Conservation (phyloP, 2,888 invertebrate species). For the Crioceris asparagi region DNA sequence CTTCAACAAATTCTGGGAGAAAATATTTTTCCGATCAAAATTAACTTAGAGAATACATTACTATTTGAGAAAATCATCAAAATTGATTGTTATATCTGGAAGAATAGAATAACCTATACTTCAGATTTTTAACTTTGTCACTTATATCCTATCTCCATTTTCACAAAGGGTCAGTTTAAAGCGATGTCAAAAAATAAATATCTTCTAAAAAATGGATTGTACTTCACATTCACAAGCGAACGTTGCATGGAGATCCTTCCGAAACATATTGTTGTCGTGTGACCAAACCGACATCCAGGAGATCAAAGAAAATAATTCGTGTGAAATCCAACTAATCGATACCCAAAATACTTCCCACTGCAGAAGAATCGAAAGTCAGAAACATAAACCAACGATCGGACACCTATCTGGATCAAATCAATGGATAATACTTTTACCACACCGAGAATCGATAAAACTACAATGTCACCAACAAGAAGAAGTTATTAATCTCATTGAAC, state of each 20-base stretch:
- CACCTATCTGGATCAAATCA: neutral
- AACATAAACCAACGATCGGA: neutral
- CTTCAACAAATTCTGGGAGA: neutral
- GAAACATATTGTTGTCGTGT: neutral
- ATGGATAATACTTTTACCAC: neutral
- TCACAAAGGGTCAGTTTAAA: neutral
- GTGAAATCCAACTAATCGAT: too few species aligned
- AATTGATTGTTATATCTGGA: neutral
- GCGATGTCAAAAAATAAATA: neutral
- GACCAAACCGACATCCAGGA: neutral
- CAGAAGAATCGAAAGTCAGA: neutral
- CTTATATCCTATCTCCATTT: neutral
- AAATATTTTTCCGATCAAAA: neutral
- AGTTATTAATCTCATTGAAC: too few species aligned
- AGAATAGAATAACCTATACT: neutral
- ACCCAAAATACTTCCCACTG: neutral
- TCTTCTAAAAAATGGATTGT: conserved; percentile 1
- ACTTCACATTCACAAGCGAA: neutral
- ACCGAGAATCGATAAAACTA: neutral
- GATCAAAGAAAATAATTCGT: neutral
- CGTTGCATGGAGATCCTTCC: neutral
- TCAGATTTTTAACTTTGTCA: neutral
- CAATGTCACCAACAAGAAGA: conserved; percentile 1
- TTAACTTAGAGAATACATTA: neutral
- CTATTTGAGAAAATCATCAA: neutral